Evolutionary conservation across 2,113 vertebrate genomes (phyloP).

Genomic region (Azemiops feae): DNA sequence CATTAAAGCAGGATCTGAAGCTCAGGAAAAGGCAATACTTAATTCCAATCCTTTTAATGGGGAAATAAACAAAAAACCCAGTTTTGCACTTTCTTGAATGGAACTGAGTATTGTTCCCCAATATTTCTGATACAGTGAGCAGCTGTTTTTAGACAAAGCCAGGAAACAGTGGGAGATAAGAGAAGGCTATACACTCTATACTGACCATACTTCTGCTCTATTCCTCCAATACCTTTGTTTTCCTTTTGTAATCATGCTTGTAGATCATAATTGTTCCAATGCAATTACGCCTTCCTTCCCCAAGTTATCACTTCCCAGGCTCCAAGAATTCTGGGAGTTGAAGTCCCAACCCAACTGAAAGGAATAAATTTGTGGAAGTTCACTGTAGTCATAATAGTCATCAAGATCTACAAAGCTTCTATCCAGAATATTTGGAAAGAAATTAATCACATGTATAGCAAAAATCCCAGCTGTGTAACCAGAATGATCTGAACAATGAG

Average conservation of each 20-base stretch:
- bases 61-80: not conserved
- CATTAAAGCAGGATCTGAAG: not conserved
- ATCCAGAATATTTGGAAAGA: constrained; percentile 4
- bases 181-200: not conserved
- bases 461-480: constrained; percentile 28
- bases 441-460: constrained; percentile 30
- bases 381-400: not conserved
- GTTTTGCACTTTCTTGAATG: not conserved
- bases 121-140: not conserved
- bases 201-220: not conserved
- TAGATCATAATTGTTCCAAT: not conserved
- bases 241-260: not conserved
- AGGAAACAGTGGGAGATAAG: not conserved
- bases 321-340: not conserved
- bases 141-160: not conserved
- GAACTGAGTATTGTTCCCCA: not conserved
- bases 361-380: not conserved
- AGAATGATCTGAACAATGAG: constrained; percentile 6
- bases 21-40: not conserved
- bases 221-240: not conserved
- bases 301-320: not conserved
- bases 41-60: not conserved
- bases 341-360: not conserved
- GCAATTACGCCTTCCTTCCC: not conserved
- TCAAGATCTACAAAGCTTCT: constrained; percentile 35